Evolutionary conservation across 2,113 vertebrate genomes (phyloP).

Genomic region (Hymenochirus boettgeri): DNA sequence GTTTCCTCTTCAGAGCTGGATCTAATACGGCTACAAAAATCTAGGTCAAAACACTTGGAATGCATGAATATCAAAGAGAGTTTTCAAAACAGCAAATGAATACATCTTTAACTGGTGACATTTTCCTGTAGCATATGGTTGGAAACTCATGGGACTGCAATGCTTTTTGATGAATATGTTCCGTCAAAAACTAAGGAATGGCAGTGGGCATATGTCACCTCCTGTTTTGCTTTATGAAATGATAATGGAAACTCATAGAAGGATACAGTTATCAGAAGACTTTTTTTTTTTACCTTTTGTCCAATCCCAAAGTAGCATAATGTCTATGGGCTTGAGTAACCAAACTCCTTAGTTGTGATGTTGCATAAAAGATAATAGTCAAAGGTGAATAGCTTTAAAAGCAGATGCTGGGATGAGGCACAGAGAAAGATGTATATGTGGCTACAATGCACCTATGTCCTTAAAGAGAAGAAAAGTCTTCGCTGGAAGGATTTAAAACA

Average conservation of each 20-base stretch:
- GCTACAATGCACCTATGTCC: slow-evolving; percentile 47
- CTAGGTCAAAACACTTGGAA: slow-evolving; percentile 83
- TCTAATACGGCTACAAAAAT: slow-evolving; percentile 76
- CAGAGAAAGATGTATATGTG: slow-evolving; percentile 21
- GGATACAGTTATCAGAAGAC: slow-evolving; percentile 57
- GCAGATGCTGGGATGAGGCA: slow-evolving; percentile 37
- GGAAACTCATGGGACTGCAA: slow-evolving; percentile 85
- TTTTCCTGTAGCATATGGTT: slow-evolving; percentile 94
- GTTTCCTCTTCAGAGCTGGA: slow-evolving; percentile 73
- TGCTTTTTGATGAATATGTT: slow-evolving; percentile 93
- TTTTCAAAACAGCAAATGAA: slow-evolving; percentile 91
- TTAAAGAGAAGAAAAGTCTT: slow-evolving; percentile 55
- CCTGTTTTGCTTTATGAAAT: slow-evolving; percentile 93
- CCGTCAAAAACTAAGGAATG: slow-evolving; percentile 82
- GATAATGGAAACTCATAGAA: slow-evolving; percentile 77
- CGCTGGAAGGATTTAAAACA: slow-evolving; percentile 49
- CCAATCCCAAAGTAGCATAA: slow-evolving; percentile 50
- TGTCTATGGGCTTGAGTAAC: slow-evolving; percentile 47
- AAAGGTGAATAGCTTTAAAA: slow-evolving; percentile 50
- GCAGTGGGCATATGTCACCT: slow-evolving; percentile 80
- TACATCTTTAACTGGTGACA: slow-evolving; percentile 97
- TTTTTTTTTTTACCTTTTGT: slow-evolving; percentile 56
- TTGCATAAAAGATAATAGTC: slow-evolving; percentile 47
- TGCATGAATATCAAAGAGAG: slow-evolving; percentile 89
- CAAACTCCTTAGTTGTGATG: slow-evolving; percentile 51